phyloP scores from a whole-genome alignment of 2,888 invertebrate species.

The Ypsolopha scabrella region DNA sequence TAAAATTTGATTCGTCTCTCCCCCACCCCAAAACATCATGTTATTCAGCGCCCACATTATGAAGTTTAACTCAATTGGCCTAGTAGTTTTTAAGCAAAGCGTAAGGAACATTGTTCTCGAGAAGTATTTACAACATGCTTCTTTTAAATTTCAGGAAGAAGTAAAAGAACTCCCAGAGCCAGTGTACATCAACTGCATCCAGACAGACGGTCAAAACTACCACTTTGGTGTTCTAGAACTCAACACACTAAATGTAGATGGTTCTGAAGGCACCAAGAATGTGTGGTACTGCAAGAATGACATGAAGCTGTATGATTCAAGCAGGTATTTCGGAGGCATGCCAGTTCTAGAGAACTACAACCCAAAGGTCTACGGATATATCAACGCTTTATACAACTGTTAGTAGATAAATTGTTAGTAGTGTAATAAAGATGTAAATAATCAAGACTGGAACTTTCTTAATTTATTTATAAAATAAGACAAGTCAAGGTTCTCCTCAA shows the following conservation, averaged over 20 bases:
- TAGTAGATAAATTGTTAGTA: slow-evolving; percentile 23
- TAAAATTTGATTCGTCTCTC: no score
- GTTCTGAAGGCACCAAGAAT: slow-evolving; percentile 75
- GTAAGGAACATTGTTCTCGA: no score
- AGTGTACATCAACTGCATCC: slow-evolving; percentile 84
- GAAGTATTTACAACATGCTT: no score
- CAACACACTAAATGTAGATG: slow-evolving; percentile 79
- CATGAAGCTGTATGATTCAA: slow-evolving; percentile 74
- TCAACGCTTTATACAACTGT: slow-evolving; percentile 85
- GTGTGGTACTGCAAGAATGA: slow-evolving; percentile 81
- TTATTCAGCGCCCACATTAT: no score
- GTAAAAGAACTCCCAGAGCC: slow-evolving; percentile 79
- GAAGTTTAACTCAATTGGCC: no score
- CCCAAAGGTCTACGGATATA: slow-evolving; percentile 79
- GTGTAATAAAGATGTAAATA: slow-evolving; percentile 9
- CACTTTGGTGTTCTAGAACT: slow-evolving; percentile 89
- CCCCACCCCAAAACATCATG: no score
- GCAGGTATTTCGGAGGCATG: slow-evolving; percentile 73
- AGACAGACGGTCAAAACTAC: slow-evolving; percentile 81
- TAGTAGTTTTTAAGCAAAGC: no score
- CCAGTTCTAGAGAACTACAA: slow-evolving; percentile 82
- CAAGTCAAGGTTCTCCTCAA: neutral
- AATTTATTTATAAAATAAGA: slow-evolving; percentile 16
- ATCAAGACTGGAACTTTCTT: slow-evolving; percentile 1
- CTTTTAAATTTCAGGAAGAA: slow-evolving; percentile 52